These are phyloP conservation scores for Tiaroga cobitis DNA, from an alignment of 2,797 vertebrate species.

Conservation along the genomic window DNA sequence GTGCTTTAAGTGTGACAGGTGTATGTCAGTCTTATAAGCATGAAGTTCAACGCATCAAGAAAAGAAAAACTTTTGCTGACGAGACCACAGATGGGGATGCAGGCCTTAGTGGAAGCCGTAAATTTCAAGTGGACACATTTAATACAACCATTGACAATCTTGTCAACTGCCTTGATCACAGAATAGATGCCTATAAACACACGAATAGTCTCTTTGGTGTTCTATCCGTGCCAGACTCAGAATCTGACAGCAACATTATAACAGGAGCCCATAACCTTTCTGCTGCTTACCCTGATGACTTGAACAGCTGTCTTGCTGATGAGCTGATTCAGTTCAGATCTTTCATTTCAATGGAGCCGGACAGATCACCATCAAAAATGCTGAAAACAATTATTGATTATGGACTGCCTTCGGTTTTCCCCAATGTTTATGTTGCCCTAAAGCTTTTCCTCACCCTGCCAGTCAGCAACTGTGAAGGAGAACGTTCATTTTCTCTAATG, in stretches of 20 bases:
- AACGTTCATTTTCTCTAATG: too few species aligned
- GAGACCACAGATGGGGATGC: neutral
- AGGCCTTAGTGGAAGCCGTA: neutral
- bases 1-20: neutral
- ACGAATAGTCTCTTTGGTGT: conserved; percentile 1
- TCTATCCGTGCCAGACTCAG: neutral
- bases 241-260: neutral
- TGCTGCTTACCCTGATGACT: neutral
- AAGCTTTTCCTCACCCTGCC: neutral
- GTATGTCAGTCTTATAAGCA: neutral
- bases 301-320: conserved; percentile 12
- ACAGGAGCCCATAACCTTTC: conserved; percentile 7
- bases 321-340: conserved; percentile 4
- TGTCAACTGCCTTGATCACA: neutral
- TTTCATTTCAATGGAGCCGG: neutral
- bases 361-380: neutral
- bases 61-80: too few species aligned
- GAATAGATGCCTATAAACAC: neutral
- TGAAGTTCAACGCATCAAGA: neutral
- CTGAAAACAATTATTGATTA: neutral
- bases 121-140: conserved; percentile 5
- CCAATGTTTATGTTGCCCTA: neutral
- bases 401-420: neutral
- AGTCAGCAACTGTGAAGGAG: too few species aligned
- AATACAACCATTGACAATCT: neutral